Conservation (phyloP, 2,888 invertebrate species). For the Acrocera orbiculus region DNA sequence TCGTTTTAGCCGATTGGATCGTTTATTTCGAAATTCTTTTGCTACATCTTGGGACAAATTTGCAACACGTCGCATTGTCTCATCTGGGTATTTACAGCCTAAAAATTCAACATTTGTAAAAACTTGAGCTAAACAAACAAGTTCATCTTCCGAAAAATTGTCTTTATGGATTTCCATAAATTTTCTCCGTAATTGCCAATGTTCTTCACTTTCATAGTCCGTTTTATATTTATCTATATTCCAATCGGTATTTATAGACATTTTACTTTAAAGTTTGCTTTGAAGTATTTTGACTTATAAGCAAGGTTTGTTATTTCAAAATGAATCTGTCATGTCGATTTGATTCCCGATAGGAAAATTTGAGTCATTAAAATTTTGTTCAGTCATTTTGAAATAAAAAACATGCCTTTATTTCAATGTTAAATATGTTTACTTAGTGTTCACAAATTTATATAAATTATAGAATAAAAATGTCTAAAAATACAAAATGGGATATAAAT, state of each 20-base stretch:
- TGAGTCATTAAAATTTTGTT: too few relatives aligned
- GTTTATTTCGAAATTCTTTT: constrained; percentile 47
- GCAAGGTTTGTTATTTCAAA: too few relatives aligned
- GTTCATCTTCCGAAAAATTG: constrained; percentile 55
- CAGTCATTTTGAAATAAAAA: too few relatives aligned
- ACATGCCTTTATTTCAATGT: too few relatives aligned
- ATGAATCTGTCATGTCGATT: too few relatives aligned
- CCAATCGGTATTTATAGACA: constrained; percentile 35
- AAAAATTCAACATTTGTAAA: constrained; percentile 58
- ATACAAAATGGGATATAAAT: constrained; percentile 52
- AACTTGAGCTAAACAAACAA: constrained; percentile 78
- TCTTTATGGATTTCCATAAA: constrained; percentile 67
- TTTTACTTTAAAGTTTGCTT: too few relatives aligned
- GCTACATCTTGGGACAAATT: constrained; percentile 58
- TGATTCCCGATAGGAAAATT: too few relatives aligned
- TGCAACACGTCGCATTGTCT: constrained; percentile 62
- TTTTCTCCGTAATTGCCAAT: constrained; percentile 66
- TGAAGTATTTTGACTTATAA: too few relatives aligned
- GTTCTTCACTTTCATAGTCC: constrained; percentile 75
- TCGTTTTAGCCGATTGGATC: constrained; percentile 43
- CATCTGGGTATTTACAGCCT: constrained; percentile 53
- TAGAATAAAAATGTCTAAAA: constrained; percentile 11
- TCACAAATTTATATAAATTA: too few relatives aligned
- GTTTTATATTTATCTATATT: constrained; percentile 56
- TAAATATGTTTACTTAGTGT: too few relatives aligned